Conservation (phyloP, 2,888 invertebrate genomes). For the Aquatica leii region DNA sequence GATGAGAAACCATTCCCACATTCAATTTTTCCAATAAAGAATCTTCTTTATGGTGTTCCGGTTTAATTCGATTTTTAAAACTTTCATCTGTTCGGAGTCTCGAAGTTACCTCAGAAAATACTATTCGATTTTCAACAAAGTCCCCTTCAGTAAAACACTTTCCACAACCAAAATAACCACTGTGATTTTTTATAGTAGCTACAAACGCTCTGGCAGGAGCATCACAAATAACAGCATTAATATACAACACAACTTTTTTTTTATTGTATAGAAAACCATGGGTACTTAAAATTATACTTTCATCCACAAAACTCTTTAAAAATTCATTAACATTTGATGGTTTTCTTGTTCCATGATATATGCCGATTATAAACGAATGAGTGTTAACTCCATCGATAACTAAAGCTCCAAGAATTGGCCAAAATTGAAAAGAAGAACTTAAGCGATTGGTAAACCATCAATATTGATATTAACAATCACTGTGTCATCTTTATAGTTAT, state of each 20-base stretch:
- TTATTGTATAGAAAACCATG: conserved; percentile 31
- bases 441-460: background rate
- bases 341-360: conserved; percentile 37
- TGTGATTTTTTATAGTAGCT: conserved; percentile 35
- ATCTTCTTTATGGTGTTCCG: conserved; percentile 37
- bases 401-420: conserved; percentile 35
- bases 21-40: conserved; percentile 39
- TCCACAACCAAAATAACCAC: conserved; percentile 40
- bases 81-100: conserved; percentile 23
- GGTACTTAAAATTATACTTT: conserved; percentile 25
- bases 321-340: conserved; percentile 18
- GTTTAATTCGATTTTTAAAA: conserved; percentile 29
- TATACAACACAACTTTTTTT: conserved; percentile 23
- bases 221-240: conserved; percentile 38
- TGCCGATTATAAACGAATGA: conserved; percentile 30
- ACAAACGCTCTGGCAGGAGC: conserved; percentile 36
- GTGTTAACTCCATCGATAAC: conserved; percentile 13
- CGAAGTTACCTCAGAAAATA: background rate
- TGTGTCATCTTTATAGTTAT: background rate
- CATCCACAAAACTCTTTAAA: conserved; percentile 31
- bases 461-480: background rate
- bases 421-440: conserved; percentile 20
- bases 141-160: conserved; percentile 38
- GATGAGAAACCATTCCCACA: conserved; percentile 40
- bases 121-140: conserved; percentile 2